Base-by-base conservation (phyloP, 2,888 invertebrate genomes). In the Electrophaes corylata region DNA sequence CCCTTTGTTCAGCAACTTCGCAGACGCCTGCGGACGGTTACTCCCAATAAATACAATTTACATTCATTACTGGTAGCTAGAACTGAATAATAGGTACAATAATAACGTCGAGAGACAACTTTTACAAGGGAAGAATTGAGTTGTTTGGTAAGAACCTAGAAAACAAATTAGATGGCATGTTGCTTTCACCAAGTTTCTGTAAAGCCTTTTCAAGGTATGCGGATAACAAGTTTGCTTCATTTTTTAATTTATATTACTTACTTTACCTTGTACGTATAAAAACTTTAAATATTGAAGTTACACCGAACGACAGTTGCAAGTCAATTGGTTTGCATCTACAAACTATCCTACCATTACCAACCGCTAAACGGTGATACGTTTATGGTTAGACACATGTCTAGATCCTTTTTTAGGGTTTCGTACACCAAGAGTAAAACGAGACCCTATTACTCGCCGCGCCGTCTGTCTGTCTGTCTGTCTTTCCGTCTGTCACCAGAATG, bases 1-100 rank as follows among this genome's bases (percentile, higher is more conserved):
- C 81, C 83, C 84, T 85, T 88, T 88, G 86, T 88, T 86, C 83
- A 62, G 71, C 75, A 86, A 86, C 84, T 87, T 86, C 61, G 75
- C 76, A 83, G 86, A 86, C 86, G 79, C 81, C 76, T 70, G 75
- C 75, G 77, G 78, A 83, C 82, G 76, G 76, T 79, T 79, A 75
- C 79, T 80, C 75, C 75, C 75, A 79, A 81, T 84, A 84, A 85
- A 86, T 81, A 82, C 79, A 85, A 85, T 87, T 86, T 84, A 81
- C 86, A 87, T 86, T 84, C 71, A 84, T 84, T 84, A 81, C 76
- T 73, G 46, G 69, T 74, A 71, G 71, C 72, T 69, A 66, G 60
- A 52, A 72, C 65, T 23, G 68, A 72, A 71, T 77, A 79, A 73
- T 75, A 76, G 67, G 52, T 67, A 65, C 57, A 60, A 67, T 65